Evolutionary conservation across 1,140 invertebrate genomes (phyloP).

Genomic region (Telenomus remus): DNA sequence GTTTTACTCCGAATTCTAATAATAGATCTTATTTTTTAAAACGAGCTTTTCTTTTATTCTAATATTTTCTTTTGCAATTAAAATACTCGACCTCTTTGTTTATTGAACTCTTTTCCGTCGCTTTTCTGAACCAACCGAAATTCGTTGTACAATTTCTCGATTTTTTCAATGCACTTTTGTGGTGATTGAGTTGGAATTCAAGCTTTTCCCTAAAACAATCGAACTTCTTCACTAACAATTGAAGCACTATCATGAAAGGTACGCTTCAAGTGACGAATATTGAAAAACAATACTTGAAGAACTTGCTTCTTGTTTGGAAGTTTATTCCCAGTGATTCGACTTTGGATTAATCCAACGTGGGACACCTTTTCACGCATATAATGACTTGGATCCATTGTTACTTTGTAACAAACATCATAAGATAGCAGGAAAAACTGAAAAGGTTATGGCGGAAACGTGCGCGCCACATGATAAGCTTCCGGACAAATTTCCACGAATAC

Average conservation of each 20-base stretch:
- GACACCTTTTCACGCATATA: too few species aligned
- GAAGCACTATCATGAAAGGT: neutral
- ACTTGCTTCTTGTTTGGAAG: neutral
- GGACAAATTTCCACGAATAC: too few species aligned
- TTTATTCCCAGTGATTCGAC: neutral
- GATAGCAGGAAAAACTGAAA: too few species aligned
- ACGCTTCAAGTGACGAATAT: neutral
- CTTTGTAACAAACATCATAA: too few species aligned
- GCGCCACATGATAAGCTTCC: too few species aligned
- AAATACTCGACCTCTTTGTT: too few species aligned
- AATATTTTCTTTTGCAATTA: too few species aligned
- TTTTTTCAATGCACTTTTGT: neutral
- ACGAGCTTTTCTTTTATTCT: too few species aligned
- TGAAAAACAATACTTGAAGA: neutral
- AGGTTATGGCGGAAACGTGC: too few species aligned
- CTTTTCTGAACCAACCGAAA: neutral
- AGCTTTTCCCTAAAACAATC: neutral
- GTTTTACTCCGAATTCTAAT: too few species aligned
- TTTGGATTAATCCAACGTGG: neutral
- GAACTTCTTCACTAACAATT: neutral
- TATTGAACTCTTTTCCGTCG: neutral
- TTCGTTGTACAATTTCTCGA: neutral
- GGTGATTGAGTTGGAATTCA: neutral
- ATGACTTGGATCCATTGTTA: too few species aligned
- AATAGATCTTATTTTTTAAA: too few species aligned